These are phyloP conservation scores for Diploscapter pachys DNA, from an alignment of 1,140 invertebrate species.

Conservation along the genomic window DNA sequence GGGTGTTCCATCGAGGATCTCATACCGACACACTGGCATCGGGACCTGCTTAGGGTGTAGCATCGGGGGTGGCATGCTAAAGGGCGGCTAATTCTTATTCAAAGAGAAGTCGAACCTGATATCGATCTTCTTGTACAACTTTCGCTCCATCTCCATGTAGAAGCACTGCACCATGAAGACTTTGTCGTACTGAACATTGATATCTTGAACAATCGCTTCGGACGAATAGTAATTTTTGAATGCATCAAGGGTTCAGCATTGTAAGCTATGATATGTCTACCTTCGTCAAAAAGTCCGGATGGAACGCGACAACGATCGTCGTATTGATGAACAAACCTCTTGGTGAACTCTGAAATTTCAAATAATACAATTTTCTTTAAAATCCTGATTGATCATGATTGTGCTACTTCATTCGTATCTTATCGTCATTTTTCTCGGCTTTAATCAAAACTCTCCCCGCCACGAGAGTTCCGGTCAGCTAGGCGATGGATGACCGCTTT, in stretches of 20 bases:
- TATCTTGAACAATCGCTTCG: no score
- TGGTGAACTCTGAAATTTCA: slow-evolving; percentile 43
- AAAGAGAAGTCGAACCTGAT: slow-evolving; percentile 42
- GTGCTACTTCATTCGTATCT: no score
- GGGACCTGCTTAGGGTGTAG: slow-evolving; percentile 56
- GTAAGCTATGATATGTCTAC: no score
- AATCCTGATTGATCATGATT: no score
- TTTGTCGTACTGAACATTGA: slow-evolving; percentile 40
- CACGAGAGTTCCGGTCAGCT: no score
- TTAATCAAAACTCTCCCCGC: no score
- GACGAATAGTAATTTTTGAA: no score
- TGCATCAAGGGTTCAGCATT: no score
- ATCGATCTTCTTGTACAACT: slow-evolving; percentile 45
- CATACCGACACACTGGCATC: slow-evolving; percentile 56
- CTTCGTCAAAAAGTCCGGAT: slow-evolving; percentile 54
- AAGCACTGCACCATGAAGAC: slow-evolving; percentile 56
- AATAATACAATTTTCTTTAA: no score
- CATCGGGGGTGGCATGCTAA: slow-evolving; percentile 46
- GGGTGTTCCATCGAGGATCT: slow-evolving; percentile 52
- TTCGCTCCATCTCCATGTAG: slow-evolving; percentile 58
- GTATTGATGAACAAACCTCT: slow-evolving; percentile 50
- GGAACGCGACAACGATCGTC: slow-evolving; percentile 49
- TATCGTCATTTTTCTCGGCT: no score
- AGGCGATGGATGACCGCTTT: no score
- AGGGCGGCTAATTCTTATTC: not conserved